Evolutionary conservation across 2,113 vertebrate species (phyloP).

Genomic region (Aspiorhynchus laticeps): DNA sequence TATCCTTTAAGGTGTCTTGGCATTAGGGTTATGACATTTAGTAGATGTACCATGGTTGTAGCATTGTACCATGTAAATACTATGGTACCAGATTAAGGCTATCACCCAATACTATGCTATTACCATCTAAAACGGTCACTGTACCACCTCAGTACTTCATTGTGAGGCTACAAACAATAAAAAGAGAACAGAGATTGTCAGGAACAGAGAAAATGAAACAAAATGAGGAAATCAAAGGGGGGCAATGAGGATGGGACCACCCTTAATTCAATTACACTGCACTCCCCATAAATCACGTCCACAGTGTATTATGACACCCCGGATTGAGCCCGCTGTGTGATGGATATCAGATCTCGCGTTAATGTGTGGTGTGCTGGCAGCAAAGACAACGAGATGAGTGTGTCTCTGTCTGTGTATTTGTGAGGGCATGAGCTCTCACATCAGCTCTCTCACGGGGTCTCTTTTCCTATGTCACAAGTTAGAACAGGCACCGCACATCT

Average conservation of each 20-base stretch:
- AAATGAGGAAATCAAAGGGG: conserved; percentile 13
- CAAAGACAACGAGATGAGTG: conserved; percentile 4
- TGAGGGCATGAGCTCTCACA: conserved; percentile 20
- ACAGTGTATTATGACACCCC: conserved; percentile 8
- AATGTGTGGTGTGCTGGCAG: conserved; percentile 1
- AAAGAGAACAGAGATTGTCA: neutral
- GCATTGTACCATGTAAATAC: neutral
- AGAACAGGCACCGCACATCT: conserved; percentile 28
- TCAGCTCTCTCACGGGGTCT: conserved; percentile 6
- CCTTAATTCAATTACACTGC: conserved; percentile 15
- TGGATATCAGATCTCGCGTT: neutral
- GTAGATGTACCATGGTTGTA: neutral
- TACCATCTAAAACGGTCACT: neutral
- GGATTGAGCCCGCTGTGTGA: neutral
- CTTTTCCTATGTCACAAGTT: neutral
- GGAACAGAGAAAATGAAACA: neutral
- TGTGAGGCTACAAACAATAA: neutral
- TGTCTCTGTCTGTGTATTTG: conserved; percentile 2
- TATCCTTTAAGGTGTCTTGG: too few species aligned
- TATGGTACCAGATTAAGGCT: too few species aligned
- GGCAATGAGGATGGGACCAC: conserved; percentile 5
- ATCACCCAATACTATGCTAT: neutral
- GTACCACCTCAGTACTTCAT: neutral
- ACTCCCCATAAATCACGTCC: conserved; percentile 8
- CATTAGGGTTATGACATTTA: too few species aligned